Evolutionary conservation across 2,113 vertebrate genomes (phyloP), one percentile per base, ranked within the genome.

Genomic region (Menura novaehollandiae): DNA sequence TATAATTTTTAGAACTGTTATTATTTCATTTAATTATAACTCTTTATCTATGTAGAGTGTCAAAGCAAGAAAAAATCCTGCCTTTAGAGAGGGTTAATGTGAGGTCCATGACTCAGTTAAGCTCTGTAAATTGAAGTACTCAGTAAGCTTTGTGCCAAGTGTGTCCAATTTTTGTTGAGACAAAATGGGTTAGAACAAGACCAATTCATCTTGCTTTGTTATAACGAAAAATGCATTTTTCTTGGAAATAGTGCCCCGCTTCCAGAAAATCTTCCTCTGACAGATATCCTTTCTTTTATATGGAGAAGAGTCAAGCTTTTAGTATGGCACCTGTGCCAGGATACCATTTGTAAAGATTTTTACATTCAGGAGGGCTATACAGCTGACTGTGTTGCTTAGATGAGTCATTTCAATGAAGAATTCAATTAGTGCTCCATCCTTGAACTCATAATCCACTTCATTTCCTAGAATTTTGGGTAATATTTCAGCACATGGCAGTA

Each of bases 401-500:
- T 93, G 76, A 91, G 52, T 96, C 80, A 87, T 68, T 93, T 89
- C 86, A 91, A 67, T 95, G 94, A 92, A 91, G 37, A 95, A 95
- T 92, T 95, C 63, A 91, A 86, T 95, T 93, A 93, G 55, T 91
- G 58, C 59, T 88, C 68, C 72, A 77, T 88, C 83, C 80, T 89
- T 95, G 86, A 94, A 92, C 76, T 84, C 47, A 20, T 63, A 84
- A 91, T 92, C 39, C 64, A 77, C 39, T 91, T 86, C 30, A 47
- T 92, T 96, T 97, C 93, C 91, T 92, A 87, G 86, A 97, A 92
- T 92, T 93, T 79, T 88, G 68, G 63, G 52, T 92, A 74, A 44
- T 88, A 86, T 94, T 94, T 91, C 88, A 93, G 59, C 46, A 80
- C 55, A 69, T 69, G 30, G 30, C 37, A 84, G 60, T 78, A 92